These are phyloP conservation scores for Cybosia mesomella DNA, from an alignment of 2,888 invertebrate genomes.

Conservation along the genomic window DNA sequence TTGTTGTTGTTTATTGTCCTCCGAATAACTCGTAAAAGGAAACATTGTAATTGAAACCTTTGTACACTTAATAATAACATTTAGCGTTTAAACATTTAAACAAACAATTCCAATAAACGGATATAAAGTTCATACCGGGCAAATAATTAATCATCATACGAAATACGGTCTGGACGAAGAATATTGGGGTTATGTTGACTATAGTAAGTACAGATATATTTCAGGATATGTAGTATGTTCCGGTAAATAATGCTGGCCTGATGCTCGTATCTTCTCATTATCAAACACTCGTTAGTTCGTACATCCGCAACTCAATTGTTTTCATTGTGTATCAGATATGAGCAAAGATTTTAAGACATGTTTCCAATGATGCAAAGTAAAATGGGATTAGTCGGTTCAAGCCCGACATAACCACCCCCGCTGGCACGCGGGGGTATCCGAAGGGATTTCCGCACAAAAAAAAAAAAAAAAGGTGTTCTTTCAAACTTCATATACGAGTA, in stretches of 20 bases:
- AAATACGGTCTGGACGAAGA: not conserved
- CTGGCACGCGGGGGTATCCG: too few species aligned
- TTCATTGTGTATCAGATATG: not conserved
- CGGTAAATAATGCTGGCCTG: not conserved
- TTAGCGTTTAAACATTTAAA: not conserved
- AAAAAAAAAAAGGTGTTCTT: too few species aligned
- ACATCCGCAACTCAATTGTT: slow-evolving; percentile 18
- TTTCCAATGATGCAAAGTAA: too few species aligned
- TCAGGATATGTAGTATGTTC: not conserved
- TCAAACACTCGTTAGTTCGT: slow-evolving; percentile 4
- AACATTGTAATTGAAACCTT: not conserved
- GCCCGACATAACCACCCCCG: too few species aligned
- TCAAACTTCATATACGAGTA: too few species aligned
- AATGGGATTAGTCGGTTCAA: too few species aligned
- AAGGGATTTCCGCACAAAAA: too few species aligned
- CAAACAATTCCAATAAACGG: not conserved
- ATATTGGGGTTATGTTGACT: not conserved
- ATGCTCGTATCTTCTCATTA: not conserved
- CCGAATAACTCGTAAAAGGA: not conserved
- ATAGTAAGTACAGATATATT: not conserved
- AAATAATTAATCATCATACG: too few species aligned
- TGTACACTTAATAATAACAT: not conserved
- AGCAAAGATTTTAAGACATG: slow-evolving; percentile 7
- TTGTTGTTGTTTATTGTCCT: too few species aligned
- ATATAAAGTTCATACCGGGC: not conserved